Evolutionary conservation across 2,797 vertebrate species (phyloP), one percentile per base, ranked within the genome.

Genomic region (Hypotaenidia okinawae): DNA sequence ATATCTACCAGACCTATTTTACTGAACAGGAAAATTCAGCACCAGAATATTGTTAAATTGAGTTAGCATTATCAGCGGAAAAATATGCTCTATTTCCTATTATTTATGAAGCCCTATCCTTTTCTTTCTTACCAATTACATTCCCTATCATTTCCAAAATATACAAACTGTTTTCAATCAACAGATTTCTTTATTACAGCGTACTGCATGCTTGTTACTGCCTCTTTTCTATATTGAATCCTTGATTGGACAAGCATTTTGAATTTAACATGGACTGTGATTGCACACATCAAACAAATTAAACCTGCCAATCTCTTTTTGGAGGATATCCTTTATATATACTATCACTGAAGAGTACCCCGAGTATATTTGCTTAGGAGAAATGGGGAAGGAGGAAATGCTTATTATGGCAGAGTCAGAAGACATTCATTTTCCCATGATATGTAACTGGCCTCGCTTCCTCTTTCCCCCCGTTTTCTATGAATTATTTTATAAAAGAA

Each of bases 151-250:
- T 99, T 99, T 99, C 98, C 98, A 99, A 99, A 99, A 99, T 99
- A 99, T 98, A 99, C 99, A 99, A 99, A 99, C 99, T 99, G 99
- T 99, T 99, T 99, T 99, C 99, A 99, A 99, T 99, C 99, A 99
- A 99, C 99, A 99, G 98, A 99, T 98, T 98, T 99, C 98, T 98
- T 98, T 98, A 98, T 99, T 99, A 98, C 98, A 98, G 98, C 98
- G 93, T 99, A 98, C 98, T 98, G 98, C 98, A 98, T 97, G 98
- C 98, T 98, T 98, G 99, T 98, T 99, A 98, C 98, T 98, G 98
- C 97, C 98, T 98, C 98, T 98, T 97, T 98, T 97, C 98, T 98
- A 97, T 98, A 98, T 97, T 97, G 97, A 98, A 98, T 98, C 97
- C 98, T 99, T 99, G 99, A 99, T 99, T 99, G 99, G 99, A 98